Conservation (phyloP, 2,888 invertebrate genomes). For the Autographa gamma region DNA sequence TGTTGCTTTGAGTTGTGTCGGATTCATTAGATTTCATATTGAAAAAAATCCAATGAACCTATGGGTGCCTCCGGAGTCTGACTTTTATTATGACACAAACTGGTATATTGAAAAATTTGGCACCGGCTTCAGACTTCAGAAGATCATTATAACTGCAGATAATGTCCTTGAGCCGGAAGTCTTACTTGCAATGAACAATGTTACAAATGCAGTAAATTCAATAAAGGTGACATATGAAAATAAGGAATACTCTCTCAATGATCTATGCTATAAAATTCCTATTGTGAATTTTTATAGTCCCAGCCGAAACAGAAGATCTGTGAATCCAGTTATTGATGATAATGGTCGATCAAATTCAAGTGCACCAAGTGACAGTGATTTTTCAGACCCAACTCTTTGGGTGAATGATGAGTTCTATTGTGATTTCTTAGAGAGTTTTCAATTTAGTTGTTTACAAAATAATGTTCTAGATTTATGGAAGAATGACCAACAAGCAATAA, state of each 20-base stretch:
- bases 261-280: constrained; percentile 84
- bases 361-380: constrained; percentile 68
- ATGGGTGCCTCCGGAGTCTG: constrained; percentile 93
- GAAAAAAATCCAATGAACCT: constrained; percentile 93
- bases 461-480: constrained; percentile 93
- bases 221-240: constrained; percentile 72
- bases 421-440: constrained; percentile 89
- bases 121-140: constrained; percentile 90
- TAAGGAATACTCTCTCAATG: constrained; percentile 68
- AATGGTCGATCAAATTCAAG: constrained; percentile 47
- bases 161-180: constrained; percentile 91
- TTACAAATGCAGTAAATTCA: constrained; percentile 85
- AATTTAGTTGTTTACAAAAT: constrained; percentile 89
- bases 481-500: constrained; percentile 87
- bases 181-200: constrained; percentile 85
- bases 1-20: constrained; percentile 89
- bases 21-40: constrained; percentile 91
- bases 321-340: constrained; percentile 55
- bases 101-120: constrained; percentile 92
- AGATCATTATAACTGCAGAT: constrained; percentile 90
- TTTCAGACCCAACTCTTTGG: constrained; percentile 89
- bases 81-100: constrained; percentile 91
- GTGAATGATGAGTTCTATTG: constrained; percentile 90
- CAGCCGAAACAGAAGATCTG: constrained; percentile 69
- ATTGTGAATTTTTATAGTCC: constrained; percentile 78